A percentile compares a stretch with the other conserved stretches of the same genome.
Conservation (phyloP, 2,113 vertebrate genomes). For the Potamarius usumacintae region DNA sequence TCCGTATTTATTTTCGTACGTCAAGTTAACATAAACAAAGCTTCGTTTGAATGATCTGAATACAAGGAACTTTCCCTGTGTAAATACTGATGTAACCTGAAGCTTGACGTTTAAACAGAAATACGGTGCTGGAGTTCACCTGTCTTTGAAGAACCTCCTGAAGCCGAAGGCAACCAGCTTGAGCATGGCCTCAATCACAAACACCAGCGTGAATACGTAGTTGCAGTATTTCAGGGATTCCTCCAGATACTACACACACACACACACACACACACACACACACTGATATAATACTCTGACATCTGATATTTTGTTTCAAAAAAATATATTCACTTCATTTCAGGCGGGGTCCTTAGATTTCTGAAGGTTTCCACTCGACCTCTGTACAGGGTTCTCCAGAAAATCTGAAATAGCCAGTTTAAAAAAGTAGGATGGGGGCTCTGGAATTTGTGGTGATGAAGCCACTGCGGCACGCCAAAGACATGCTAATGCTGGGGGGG, state of each 20-base stretch:
- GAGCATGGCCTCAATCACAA: slow-evolving; percentile 78
- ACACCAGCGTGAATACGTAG: slow-evolving; percentile 84
- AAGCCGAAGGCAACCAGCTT: slow-evolving; percentile 86
- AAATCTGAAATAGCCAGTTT: too few species aligned
- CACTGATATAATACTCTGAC: too few species aligned
- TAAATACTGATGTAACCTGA: not conserved
- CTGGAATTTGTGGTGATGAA: too few species aligned
- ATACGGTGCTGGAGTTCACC: slow-evolving; percentile 61
- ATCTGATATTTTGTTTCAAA: too few species aligned
- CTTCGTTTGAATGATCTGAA: not conserved
- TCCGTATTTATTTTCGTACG: too few species aligned
- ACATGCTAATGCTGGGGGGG: too few species aligned
- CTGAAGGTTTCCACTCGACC: not conserved
- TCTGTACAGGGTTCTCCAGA: not conserved
- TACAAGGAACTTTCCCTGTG: not conserved
- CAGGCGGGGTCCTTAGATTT: not conserved
- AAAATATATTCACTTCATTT: not conserved
- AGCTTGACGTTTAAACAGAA: not conserved
- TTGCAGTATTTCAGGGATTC: slow-evolving; percentile 88
- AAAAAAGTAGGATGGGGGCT: too few species aligned
- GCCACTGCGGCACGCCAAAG: too few species aligned
- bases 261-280: slow-evolving; percentile 8
- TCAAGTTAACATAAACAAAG: too few species aligned
- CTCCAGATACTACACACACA: slow-evolving; percentile 67
- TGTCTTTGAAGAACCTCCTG: slow-evolving; percentile 87